These are phyloP conservation scores for Procambarus clarkii DNA, from an alignment of 1,140 invertebrate species.

Conservation along the genomic window DNA sequence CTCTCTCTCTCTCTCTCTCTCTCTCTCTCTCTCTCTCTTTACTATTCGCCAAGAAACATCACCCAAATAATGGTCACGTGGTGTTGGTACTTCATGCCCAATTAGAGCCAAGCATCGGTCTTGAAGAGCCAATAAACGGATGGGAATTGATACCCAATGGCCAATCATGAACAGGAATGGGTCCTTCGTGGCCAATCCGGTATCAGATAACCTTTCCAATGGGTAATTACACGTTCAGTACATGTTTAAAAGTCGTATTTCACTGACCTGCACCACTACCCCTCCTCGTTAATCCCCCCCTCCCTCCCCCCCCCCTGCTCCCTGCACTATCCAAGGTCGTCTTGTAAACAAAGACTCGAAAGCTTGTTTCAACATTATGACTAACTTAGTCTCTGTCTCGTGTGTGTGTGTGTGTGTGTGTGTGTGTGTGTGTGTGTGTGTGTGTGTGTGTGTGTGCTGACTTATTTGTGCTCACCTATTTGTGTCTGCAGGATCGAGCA, in stretches of 20 bases:
- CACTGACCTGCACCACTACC: neutral
- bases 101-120: neutral
- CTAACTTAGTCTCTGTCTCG: no score
- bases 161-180: neutral
- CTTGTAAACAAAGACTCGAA: neutral
- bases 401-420: neutral
- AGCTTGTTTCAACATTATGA: no score
- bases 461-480: no score
- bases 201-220: neutral
- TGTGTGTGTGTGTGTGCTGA: no score
- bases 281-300: no score
- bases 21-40: neutral
- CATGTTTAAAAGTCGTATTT: neutral
- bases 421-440: neutral
- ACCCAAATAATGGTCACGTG: neutral
- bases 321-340: neutral
- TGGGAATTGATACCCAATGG: slow-evolving; percentile 14
- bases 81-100: neutral
- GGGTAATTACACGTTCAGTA: neutral
- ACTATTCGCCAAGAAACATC: neutral
- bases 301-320: no score
- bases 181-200: neutral
- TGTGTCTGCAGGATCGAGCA: no score
- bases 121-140: neutral
- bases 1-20: neutral